A percentile compares a stretch with the other conserved stretches of the same genome.
Evolutionary conservation across 2,888 invertebrate species (phyloP).

Genomic region (Thecophora atra): DNA sequence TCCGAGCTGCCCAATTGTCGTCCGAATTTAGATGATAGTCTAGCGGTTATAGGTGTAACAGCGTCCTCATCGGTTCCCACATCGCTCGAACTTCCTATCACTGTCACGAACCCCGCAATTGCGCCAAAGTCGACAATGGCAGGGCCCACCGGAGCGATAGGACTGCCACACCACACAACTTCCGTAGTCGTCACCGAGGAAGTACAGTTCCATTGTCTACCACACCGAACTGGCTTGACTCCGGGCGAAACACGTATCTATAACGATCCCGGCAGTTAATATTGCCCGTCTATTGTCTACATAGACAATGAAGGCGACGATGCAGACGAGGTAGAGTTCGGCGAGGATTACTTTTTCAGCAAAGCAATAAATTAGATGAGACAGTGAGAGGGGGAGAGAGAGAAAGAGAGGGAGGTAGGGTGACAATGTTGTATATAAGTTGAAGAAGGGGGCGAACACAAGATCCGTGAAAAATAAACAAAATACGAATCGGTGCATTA

Average conservation of each 20-base stretch:
- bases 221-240: constrained; percentile 38
- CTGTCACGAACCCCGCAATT: constrained; percentile 80
- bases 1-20: constrained; percentile 40
- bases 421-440: constrained; percentile 18
- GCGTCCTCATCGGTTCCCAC: constrained; percentile 71
- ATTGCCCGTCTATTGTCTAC: constrained; percentile 41
- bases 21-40: constrained; percentile 68
- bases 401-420: neutral
- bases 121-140: constrained; percentile 66
- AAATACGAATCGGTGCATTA: constrained; percentile 16
- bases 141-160: constrained; percentile 41
- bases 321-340: constrained; percentile 23
- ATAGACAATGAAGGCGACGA: constrained; percentile 34
- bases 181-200: constrained; percentile 26
- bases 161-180: constrained; percentile 21
- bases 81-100: constrained; percentile 78
- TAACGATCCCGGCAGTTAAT: constrained; percentile 46
- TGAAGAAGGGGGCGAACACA: constrained; percentile 1
- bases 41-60: constrained; percentile 71
- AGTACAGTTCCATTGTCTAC: constrained; percentile 35
- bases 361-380: constrained; percentile 30
- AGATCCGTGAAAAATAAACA: constrained; percentile 4
- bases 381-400: neutral
- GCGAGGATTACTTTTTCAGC: constrained; percentile 37
- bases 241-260: constrained; percentile 46